These are phyloP conservation scores for Pangasius macronema DNA, from an alignment of 2,797 vertebrate species.

Conservation along the genomic window DNA sequence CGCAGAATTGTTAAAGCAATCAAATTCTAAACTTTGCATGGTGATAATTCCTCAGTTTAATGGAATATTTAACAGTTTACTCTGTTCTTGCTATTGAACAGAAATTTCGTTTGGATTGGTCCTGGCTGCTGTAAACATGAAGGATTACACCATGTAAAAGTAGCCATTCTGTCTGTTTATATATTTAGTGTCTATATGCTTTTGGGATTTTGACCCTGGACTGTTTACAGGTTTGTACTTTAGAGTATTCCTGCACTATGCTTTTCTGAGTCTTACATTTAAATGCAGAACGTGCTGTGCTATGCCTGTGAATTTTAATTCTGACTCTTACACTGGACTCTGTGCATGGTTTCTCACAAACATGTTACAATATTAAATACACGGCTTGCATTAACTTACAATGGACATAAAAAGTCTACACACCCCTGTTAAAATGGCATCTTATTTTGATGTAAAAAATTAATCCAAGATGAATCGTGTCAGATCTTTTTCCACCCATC, in stretches of 20 bases:
- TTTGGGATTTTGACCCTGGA: not conserved
- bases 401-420: not conserved
- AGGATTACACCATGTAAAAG: not conserved
- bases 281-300: not conserved
- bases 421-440: not conserved
- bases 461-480: not conserved
- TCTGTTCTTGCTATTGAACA: not conserved
- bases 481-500: not conserved
- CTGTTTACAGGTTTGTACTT: not conserved
- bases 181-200: not conserved
- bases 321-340: not conserved
- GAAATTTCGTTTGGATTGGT: not conserved
- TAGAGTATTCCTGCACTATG: not conserved
- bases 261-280: not conserved
- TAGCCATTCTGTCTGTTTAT: not conserved
- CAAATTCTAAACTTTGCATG: not conserved
- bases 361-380: not conserved
- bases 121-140: not conserved
- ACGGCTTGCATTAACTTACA: not conserved
- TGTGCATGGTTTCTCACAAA: not conserved
- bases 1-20: no score
- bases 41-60: not conserved
- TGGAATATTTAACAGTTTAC: not conserved
- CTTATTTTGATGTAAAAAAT: not conserved
- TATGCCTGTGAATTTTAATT: not conserved